Percentiles rank a stretch among this genome's conserved stretches.
These are phyloP conservation scores for Vandiemenella viatica DNA, from an alignment of 2,888 invertebrate species.

Conservation along the genomic window DNA sequence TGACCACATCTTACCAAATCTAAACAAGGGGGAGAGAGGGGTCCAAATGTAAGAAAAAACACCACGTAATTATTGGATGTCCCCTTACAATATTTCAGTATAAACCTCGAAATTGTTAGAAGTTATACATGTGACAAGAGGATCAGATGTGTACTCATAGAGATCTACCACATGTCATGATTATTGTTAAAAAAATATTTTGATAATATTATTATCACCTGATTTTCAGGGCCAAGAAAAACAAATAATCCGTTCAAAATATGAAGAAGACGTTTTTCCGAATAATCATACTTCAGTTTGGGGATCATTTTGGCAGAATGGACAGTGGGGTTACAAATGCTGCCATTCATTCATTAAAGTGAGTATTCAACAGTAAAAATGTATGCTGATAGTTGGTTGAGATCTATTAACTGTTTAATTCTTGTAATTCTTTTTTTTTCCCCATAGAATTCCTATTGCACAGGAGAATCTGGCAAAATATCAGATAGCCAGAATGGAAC, in stretches of 20 bases:
- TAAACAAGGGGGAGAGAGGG: too few relatives aligned
- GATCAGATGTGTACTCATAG: too few relatives aligned
- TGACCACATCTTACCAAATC: too few relatives aligned
- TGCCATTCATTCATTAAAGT: slow-evolving; percentile 81
- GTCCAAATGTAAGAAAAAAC: too few relatives aligned
- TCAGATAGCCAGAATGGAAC: too few relatives aligned
- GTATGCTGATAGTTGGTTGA: background rate
- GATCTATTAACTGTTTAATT: background rate
- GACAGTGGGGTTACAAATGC: slow-evolving; percentile 92
- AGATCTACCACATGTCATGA: background rate
- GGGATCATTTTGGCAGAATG: slow-evolving; percentile 90
- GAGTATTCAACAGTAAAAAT: slow-evolving; percentile 10
- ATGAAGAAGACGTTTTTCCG: slow-evolving; percentile 83
- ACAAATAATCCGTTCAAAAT: slow-evolving; percentile 69
- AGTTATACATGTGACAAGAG: too few relatives aligned
- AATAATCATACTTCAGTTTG: slow-evolving; percentile 91
- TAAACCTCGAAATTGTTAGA: too few relatives aligned
- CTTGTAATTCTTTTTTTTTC: background rate
- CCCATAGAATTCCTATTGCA: slow-evolving; percentile 64
- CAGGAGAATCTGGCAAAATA: slow-evolving; percentile 51
- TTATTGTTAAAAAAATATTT: background rate
- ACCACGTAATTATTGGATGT: too few relatives aligned
- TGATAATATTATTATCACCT: background rate
- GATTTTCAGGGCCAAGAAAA: slow-evolving; percentile 62
- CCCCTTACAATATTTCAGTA: too few relatives aligned